Percentiles rank a stretch among this genome's conserved stretches.
Evolutionary conservation across 2,888 invertebrate genomes (phyloP).

Genomic region (Isotomurus palustris): DNA sequence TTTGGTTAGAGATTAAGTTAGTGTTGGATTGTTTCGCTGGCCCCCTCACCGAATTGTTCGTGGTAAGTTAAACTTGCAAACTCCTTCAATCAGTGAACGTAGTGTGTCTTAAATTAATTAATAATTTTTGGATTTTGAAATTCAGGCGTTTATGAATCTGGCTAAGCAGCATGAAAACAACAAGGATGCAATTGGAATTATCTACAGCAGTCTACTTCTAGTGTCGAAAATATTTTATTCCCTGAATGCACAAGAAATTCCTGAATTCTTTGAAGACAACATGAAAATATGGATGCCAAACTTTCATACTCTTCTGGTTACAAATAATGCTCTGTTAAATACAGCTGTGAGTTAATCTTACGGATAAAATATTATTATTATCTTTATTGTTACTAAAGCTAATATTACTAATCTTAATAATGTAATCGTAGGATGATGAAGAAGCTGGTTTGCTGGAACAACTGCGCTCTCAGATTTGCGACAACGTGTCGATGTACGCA

Average conservation of each 20-base stretch:
- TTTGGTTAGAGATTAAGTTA: constrained; percentile 96
- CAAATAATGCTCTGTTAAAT: constrained; percentile 70
- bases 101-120: constrained; percentile 2
- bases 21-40: constrained; percentile 90
- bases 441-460: constrained; percentile 85
- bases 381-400: constrained; percentile 7
- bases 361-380: neutral
- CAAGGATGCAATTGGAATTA: constrained; percentile 72
- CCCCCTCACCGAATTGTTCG: constrained; percentile 85
- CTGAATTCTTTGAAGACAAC: constrained; percentile 98
- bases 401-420: constrained; percentile 4
- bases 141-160: constrained; percentile 78
- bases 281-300: constrained; percentile 93
- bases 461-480: constrained; percentile 91
- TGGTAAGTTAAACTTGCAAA: no score
- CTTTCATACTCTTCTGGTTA: constrained; percentile 73
- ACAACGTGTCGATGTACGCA: constrained; percentile 89
- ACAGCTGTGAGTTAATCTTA: constrained; percentile 56
- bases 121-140: constrained; percentile 11
- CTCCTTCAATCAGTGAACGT: neutral
- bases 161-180: constrained; percentile 73
- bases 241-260: constrained; percentile 91
- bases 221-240: constrained; percentile 96
- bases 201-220: constrained; percentile 81
- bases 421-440: constrained; percentile 63